Evolutionary conservation across 1,140 invertebrate genomes (phyloP).

Genomic region (Eupristina koningsbergeri): DNA sequence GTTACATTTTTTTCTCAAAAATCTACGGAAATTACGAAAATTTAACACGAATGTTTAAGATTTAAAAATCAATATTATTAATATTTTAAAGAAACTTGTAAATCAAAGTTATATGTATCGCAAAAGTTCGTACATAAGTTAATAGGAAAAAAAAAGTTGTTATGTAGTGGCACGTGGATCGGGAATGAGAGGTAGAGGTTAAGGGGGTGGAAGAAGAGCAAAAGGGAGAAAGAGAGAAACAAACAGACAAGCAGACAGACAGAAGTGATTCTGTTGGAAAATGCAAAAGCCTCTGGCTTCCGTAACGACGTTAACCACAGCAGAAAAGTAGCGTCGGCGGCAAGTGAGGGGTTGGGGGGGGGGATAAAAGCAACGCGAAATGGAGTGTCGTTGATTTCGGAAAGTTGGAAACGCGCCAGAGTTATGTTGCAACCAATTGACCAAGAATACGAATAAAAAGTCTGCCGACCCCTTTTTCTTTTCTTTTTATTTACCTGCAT

Average conservation of each 20-base stretch:
- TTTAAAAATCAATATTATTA: too few relatives aligned
- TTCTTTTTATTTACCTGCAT: constrained; percentile 15
- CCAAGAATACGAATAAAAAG: constrained; percentile 42
- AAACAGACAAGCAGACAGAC: background rate
- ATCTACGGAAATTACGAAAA: too few relatives aligned
- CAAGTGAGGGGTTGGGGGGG: background rate
- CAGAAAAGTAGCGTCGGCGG: constrained; percentile 18
- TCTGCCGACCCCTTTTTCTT: background rate
- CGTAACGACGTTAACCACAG: constrained; percentile 41
- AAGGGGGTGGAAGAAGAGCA: background rate
- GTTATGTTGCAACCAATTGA: constrained; percentile 55
- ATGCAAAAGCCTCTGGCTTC: constrained; percentile 44
- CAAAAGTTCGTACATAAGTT: background rate
- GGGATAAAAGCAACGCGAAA: constrained; percentile 16
- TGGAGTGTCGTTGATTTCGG: constrained; percentile 50
- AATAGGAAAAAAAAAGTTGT: background rate
- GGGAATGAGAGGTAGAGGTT: background rate
- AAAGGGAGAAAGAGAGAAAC: background rate
- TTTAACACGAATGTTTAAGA: too few relatives aligned
- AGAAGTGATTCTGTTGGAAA: constrained; percentile 18
- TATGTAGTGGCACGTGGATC: background rate
- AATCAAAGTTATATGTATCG: background rate
- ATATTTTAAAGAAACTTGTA: too few relatives aligned
- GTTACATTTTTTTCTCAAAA: too few relatives aligned
- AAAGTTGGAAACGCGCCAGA: constrained; percentile 51